A percentile compares a stretch with the other conserved stretches of the same genome.
phyloP scores from a whole-genome alignment of 2,113 vertebrate species.

The Sinocyclocheilus grahami region DNA sequence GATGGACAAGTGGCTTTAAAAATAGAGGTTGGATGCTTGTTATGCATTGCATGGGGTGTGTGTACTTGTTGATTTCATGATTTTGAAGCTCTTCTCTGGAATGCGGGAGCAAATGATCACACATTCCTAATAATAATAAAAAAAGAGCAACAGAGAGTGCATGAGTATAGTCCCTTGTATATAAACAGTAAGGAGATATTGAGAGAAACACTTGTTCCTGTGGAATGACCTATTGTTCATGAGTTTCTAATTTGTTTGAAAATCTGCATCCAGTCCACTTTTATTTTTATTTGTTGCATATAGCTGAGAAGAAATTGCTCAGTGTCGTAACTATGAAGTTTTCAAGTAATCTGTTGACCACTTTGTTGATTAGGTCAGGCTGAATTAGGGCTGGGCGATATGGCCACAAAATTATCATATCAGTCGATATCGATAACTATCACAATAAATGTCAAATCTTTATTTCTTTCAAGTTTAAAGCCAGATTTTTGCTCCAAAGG shows the following conservation, averaged over 20 bases:
- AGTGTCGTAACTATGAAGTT: too few species aligned
- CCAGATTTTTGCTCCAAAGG: too few species aligned
- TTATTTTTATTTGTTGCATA: not conserved
- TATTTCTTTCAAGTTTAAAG: too few species aligned
- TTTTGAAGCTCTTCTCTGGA: not conserved
- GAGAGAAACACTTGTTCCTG: not conserved
- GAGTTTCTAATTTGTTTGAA: not conserved
- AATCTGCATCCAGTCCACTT: not conserved
- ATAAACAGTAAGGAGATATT: not conserved
- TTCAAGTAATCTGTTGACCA: too few species aligned
- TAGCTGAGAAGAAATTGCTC: too few species aligned
- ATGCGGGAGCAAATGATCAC: not conserved
- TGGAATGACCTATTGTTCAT: not conserved
- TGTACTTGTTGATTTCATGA: not conserved
- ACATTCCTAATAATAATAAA: not conserved
- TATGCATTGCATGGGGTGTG: not conserved
- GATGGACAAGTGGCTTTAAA: not conserved
- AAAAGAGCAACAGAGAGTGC: not conserved
- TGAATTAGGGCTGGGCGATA: too few species aligned
- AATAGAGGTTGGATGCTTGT: not conserved
- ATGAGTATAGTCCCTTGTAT: not conserved
- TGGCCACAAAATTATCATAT: too few species aligned
- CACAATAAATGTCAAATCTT: too few species aligned
- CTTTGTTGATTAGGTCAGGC: too few species aligned
- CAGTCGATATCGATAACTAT: too few species aligned